Conservation (phyloP, 92 coral and sea anemone species). For the Anthopleura xanthogrammica region DNA sequence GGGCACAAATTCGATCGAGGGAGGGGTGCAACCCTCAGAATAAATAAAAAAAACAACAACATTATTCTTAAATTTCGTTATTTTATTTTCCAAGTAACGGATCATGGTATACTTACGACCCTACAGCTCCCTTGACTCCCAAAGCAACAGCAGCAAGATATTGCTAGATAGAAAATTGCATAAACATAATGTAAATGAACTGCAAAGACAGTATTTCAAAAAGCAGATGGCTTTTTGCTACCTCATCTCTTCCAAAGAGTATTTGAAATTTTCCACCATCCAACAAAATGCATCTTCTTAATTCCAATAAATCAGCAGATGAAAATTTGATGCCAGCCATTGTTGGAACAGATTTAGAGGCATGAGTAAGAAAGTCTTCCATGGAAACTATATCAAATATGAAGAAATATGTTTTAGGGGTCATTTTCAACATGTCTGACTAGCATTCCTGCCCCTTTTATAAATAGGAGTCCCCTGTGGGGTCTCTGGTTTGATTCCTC, state of each 20-base stretch:
- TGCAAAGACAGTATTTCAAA: not conserved
- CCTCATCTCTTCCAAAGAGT: constrained; percentile 66
- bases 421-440: too few relatives aligned
- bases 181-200: not conserved
- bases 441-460: too few relatives aligned
- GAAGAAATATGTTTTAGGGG: too few relatives aligned
- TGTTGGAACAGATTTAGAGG: constrained; percentile 48
- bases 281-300: constrained; percentile 45
- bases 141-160: constrained; percentile 19
- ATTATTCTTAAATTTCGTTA: too few relatives aligned
- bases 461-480: too few relatives aligned
- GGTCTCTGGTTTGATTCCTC: too few relatives aligned
- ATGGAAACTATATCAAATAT: constrained; percentile 33
- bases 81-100: too few relatives aligned
- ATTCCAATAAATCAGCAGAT: constrained; percentile 44
- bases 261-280: constrained; percentile 48
- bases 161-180: constrained; percentile 1
- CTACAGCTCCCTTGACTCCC: constrained; percentile 23
- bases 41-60: too few relatives aligned
- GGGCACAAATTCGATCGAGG: too few relatives aligned
- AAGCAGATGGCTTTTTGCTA: not conserved
- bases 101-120: constrained; percentile 39
- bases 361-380: constrained; percentile 69
- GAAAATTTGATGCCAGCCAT: constrained; percentile 64
- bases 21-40: too few relatives aligned